Percentiles rank a stretch among this genome's conserved stretches.
Evolutionary conservation across 2,797 vertebrate species (phyloP).

Genomic region (Peromyscus eremicus): DNA sequence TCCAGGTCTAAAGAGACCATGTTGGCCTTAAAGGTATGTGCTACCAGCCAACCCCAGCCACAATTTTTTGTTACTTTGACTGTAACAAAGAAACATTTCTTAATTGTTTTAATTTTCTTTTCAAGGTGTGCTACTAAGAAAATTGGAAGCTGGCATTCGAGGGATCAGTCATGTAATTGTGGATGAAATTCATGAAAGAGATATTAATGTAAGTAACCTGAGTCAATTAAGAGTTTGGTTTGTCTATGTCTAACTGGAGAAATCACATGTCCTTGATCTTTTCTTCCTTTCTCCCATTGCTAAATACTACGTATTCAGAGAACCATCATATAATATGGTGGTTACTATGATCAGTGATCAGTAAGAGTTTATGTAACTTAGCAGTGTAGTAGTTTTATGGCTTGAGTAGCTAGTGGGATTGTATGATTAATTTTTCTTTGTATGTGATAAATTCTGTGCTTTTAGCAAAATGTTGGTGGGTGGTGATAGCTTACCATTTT

Average conservation of each 20-base stretch:
- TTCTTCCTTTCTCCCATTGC: not conserved
- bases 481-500: not conserved
- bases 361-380: not conserved
- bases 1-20: not conserved
- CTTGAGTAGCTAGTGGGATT: not conserved
- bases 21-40: too few species aligned
- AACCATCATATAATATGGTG: not conserved
- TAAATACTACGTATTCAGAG: not conserved
- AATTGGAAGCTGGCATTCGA: conserved; percentile 96
- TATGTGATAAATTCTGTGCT: not conserved
- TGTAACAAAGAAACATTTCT: not conserved
- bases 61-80: not conserved
- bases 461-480: not conserved
- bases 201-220: conserved; percentile 95
- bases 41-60: not conserved
- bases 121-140: conserved; percentile 96
- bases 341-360: too few species aligned
- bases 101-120: not conserved
- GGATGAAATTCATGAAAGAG: conserved; percentile 98
- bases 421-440: not conserved
- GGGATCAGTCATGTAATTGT: conserved; percentile 99
- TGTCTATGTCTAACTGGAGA: not conserved
- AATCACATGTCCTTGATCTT: not conserved
- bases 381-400: not conserved
- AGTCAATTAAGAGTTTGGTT: not conserved